Evolutionary conservation across 1,140 invertebrate genomes (phyloP).

Genomic region (Drosophila tani): DNA sequence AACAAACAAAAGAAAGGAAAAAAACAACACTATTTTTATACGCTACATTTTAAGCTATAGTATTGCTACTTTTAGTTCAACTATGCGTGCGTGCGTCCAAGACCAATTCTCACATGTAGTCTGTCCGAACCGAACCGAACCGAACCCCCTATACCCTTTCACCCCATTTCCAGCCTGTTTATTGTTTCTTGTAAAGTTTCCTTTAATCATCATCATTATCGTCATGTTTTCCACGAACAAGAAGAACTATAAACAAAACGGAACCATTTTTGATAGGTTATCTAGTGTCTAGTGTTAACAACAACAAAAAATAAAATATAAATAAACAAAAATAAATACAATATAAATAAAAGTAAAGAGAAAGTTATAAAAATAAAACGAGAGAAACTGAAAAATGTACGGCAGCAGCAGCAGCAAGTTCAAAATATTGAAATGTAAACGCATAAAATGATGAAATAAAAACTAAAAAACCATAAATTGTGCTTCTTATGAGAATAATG

Average conservation of each 20-base stretch:
- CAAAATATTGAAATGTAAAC: slow-evolving; percentile 77
- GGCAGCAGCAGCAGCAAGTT: slow-evolving; percentile 64
- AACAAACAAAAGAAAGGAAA: slow-evolving; percentile 31
- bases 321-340: slow-evolving; percentile 19
- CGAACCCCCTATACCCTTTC: background rate
- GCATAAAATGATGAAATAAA: slow-evolving; percentile 71
- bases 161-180: slow-evolving; percentile 36
- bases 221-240: slow-evolving; percentile 37
- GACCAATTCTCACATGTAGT: slow-evolving; percentile 60
- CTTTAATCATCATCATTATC: slow-evolving; percentile 22
- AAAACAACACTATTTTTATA: slow-evolving; percentile 74
- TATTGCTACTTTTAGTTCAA: slow-evolving; percentile 78
- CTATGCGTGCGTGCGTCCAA: slow-evolving; percentile 77
- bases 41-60: slow-evolving; percentile 75
- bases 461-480: slow-evolving; percentile 58
- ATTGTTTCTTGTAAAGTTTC: slow-evolving; percentile 49
- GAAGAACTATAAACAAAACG: slow-evolving; percentile 43
- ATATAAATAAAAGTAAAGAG: slow-evolving; percentile 35
- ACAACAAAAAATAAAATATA: slow-evolving; percentile 29
- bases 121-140: slow-evolving; percentile 16
- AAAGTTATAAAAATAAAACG: slow-evolving; percentile 24
- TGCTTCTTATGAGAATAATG: slow-evolving; percentile 79
- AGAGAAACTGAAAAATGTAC: slow-evolving; percentile 40
- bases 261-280: slow-evolving; percentile 66
- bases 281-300: slow-evolving; percentile 74